Evolutionary conservation across 2,888 invertebrate species (phyloP), one percentile per base, ranked within the genome.

Genomic region (Mongoloraphidia duomilia): DNA sequence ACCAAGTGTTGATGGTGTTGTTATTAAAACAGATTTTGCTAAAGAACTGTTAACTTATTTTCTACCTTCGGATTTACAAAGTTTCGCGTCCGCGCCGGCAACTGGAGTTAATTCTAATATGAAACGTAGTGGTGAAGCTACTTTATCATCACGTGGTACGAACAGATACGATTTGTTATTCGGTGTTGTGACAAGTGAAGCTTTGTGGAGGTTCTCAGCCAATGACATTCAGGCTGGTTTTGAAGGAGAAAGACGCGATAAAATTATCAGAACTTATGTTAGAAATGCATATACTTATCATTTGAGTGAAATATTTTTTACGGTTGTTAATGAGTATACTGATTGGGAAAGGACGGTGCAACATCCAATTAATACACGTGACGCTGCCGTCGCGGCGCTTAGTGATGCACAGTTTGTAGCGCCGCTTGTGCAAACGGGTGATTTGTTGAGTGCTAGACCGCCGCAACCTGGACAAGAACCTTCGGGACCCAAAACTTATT

Each of bases 241-340:
- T 63, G 90, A 91, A 61, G 86, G 88, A 52, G 90, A 91, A 57
- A 78, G 88, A 53, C 73, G 91, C 49, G 91, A 91, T 70, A 80
- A 86, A 63, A 88, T 92, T 66, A 75, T 87, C 65, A 77, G 92
- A 63, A 91, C 93, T 36, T 89, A 93, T 67, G 94, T 96, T 47
- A 77, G 94, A 52, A 95, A 96, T 69, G 84, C 93, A 35, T 97
- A 91, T 71, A 87, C 87, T 54, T 95, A 89, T 71, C 96, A 97
- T 67, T 76, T 94, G 58, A 92, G 91, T 63, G 95, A 96, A 70
- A 94, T 97, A 61, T 93, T 93, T 72, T 89, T 89, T 67, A 92
- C 96, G 56, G 87, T 95, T 56, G 87, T 92, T 57, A 95, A 95
- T 67, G 95, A 96, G 63, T 97, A 97, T 71, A 96, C 95, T 50